Evolutionary conservation across 2,888 invertebrate genomes (phyloP).

Genomic region (Odontocolon sp.): DNA sequence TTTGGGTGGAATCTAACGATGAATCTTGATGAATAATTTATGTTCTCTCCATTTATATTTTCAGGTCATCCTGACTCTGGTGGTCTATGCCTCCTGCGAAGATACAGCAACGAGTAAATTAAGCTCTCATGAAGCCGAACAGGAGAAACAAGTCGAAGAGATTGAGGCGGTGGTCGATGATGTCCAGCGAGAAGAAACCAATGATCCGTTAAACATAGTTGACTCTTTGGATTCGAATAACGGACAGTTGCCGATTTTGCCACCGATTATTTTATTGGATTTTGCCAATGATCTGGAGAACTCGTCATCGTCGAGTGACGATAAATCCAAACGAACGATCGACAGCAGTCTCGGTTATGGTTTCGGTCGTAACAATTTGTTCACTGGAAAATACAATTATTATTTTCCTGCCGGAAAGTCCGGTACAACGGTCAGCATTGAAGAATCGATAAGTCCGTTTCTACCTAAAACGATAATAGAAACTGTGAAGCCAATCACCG

Average conservation of each 20-base stretch:
- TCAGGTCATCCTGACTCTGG: constrained; percentile 70
- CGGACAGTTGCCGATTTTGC: constrained; percentile 72
- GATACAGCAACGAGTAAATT: neutral
- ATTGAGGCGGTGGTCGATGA: constrained; percentile 31
- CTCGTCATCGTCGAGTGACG: constrained; percentile 66
- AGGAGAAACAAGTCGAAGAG: constrained; percentile 45
- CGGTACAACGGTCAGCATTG: constrained; percentile 78
- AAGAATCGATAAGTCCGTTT: constrained; percentile 78
- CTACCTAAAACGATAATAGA: constrained; percentile 76
- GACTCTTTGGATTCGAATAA: constrained; percentile 36
- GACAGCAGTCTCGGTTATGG: constrained; percentile 89
- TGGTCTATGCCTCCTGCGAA: constrained; percentile 64
- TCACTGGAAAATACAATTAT: constrained; percentile 74
- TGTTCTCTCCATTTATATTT: constrained; percentile 57
- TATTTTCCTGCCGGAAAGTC: constrained; percentile 77
- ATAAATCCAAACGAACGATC: constrained; percentile 85
- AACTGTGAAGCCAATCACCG: constrained; percentile 64
- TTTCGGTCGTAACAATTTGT: constrained; percentile 82
- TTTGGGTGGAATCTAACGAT: neutral
- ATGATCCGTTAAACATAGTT: constrained; percentile 39
- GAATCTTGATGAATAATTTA: neutral
- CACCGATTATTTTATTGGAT: constrained; percentile 77
- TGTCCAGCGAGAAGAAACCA: constrained; percentile 29
- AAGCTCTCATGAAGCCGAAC: neutral
- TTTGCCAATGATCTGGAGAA: constrained; percentile 74